Evolutionary conservation across 2,797 vertebrate species (phyloP), one percentile per base, ranked within the genome.

Genomic region (Pangasius larnaudii): DNA sequence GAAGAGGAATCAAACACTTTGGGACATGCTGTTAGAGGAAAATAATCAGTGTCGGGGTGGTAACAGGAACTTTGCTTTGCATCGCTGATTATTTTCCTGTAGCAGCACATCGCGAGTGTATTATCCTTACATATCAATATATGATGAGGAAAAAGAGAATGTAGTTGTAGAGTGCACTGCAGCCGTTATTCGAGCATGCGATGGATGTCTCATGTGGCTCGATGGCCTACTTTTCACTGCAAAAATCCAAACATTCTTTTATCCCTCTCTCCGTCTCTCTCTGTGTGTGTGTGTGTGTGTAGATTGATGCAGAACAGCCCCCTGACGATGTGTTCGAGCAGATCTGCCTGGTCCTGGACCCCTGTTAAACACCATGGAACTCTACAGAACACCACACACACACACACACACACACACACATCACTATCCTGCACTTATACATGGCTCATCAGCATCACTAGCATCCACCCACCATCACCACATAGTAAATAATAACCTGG

Each of bases 241-340:
- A 30, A 71, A 59, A 87, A 72, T 63, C 65, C 80, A 82, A 83
- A 89, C 63, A 77, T 75, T 56, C 22, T n/a, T 78, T 65, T 27
- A n/a, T 61, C 78, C 39, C 51, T 16, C 77, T 14, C 16, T 72
- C 3, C 65, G 51, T 14, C 14, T 58, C 3, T 72, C 9, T 87
- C 67, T 88, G 10, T 90, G 10, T 90, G 10, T n/a, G n/a, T n/a
- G n/a, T n/a, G n/a, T n/a, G n/a, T 59, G 42, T 87, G 72, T 89
- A 99, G 98, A 94, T 99, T 81, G 97, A 99, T 46, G 98, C 96
- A 0, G 98, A 98, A 92, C 94, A 94, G 91, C 94, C 96, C 2
- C 96, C 96, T 0, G 97, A 98, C 0, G 96, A 98, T 53, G 97
- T 98, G 91, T 98, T 98, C 81, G 93, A 95, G 91, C 97, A 97